Percentiles rank a stretch among this genome's conserved stretches.
Conservation (phyloP, 1,140 invertebrate species). For the Bathynomus jamesi region DNA sequence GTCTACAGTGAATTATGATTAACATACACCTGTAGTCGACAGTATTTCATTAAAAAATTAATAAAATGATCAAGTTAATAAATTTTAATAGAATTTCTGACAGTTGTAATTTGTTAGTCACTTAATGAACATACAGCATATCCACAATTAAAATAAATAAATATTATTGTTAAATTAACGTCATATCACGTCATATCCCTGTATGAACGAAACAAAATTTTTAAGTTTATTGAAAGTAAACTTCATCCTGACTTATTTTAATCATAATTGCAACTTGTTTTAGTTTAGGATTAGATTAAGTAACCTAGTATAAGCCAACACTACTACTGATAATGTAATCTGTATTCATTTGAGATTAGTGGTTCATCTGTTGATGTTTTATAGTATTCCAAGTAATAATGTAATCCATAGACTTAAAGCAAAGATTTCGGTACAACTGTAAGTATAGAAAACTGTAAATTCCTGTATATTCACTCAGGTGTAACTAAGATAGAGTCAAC, state of each 20-base stretch:
- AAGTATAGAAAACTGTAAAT: too few relatives aligned
- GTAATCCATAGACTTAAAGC: background rate
- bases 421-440: too few relatives aligned
- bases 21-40: background rate
- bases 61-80: too few relatives aligned
- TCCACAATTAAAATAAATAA: background rate
- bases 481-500: too few relatives aligned
- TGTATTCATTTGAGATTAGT: background rate
- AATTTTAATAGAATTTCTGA: too few relatives aligned
- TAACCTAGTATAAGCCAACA: background rate
- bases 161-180: background rate
- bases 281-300: background rate
- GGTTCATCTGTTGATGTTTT: background rate
- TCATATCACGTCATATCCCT: background rate
- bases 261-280: background rate
- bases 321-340: background rate
- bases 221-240: background rate
- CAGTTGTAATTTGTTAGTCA: too few relatives aligned
- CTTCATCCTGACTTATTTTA: background rate
- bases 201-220: background rate
- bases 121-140: too few relatives aligned
- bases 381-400: background rate
- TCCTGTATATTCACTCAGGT: too few relatives aligned
- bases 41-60: background rate
- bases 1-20: too few relatives aligned